Base-by-base conservation (phyloP, 2,113 vertebrate genomes). In the Dromiciops gliroides region DNA sequence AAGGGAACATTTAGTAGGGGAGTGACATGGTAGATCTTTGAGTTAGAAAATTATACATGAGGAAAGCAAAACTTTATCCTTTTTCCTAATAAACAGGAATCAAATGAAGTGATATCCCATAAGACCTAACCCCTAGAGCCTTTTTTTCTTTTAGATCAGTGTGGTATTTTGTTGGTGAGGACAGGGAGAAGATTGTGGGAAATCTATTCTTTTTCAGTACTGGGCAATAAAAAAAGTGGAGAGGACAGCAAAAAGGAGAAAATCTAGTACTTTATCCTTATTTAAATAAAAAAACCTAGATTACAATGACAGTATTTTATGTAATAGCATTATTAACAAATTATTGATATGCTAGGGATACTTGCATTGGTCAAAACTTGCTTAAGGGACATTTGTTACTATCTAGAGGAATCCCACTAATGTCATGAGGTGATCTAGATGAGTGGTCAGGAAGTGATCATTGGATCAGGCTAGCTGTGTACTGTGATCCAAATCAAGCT, bases 51-150 rank as follows among this genome's bases (percentile, higher is more conserved):
- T 44, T 83, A 83, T 83, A 22, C 16, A 44, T 23, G 44, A 92
- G 52, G 91, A 94, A 26, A 51, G 0, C 89, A 89, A 60, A 93
- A 67, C 10, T 25, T 92, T 89, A 31, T 91, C n/a, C 1, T 1
- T 83, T 94, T 83, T 94, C 50, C 91, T 83, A 93, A 94, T 91
- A 94, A 90, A 94, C n/a, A 93, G 53, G 16, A 51, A 19, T 44
- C 47, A 0, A 83, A 37, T 6, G 88, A 49, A 94, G 26, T 53
- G 2, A n/a, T 31, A 24, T 44, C 31, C 53, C 51, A 89, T 2
- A 93, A 49, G 51, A 28, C 51, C 31, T 23, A 92, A 37, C 8
- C 3, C 89, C 89, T 51, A 56, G 47, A 50, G 60, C 50, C 48
- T 95, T 67, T 67, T 31, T 67, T 22, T 49, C 37, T 49, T 92